phyloP scores from a whole-genome alignment of 2,888 invertebrate genomes.

The Cosmopolites sordidus region DNA sequence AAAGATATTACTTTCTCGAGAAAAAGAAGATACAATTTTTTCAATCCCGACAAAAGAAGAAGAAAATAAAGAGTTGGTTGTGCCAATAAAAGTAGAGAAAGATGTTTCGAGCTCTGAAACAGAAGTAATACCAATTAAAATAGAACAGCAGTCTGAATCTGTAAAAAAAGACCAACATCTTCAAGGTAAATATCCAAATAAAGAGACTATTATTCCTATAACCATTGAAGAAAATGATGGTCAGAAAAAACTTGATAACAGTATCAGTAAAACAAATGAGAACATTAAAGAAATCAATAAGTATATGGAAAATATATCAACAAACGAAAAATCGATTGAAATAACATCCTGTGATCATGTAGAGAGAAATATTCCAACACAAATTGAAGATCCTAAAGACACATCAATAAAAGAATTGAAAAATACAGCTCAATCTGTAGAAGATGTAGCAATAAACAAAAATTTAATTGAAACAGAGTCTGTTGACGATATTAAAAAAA shows the following conservation, averaged over 20 bases:
- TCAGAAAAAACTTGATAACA: neutral
- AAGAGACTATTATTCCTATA: neutral
- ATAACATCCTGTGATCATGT: too few relatives aligned
- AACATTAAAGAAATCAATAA: neutral
- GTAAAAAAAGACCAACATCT: too few relatives aligned
- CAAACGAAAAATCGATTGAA: too few relatives aligned
- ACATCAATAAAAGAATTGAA: neutral
- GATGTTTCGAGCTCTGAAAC: neutral
- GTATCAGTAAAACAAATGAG: neutral
- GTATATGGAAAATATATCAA: neutral
- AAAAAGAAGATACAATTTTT: too few relatives aligned
- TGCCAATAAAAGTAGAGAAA: slow-evolving; percentile 1
- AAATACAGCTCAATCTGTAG: neutral
- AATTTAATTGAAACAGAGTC: too few relatives aligned
- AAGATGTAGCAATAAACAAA: neutral
- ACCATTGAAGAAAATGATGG: neutral
- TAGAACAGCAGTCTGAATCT: neutral
- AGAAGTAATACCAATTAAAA: neutral
- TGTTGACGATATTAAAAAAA: too few relatives aligned
- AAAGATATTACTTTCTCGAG: neutral
- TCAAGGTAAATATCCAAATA: neutral
- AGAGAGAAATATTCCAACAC: too few relatives aligned
- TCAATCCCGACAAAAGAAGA: neutral
- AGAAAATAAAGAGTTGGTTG: neutral
- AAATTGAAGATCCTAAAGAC: neutral